Conservation (phyloP, 2,797 vertebrate species). For the Brotogeris chrysoptera region DNA sequence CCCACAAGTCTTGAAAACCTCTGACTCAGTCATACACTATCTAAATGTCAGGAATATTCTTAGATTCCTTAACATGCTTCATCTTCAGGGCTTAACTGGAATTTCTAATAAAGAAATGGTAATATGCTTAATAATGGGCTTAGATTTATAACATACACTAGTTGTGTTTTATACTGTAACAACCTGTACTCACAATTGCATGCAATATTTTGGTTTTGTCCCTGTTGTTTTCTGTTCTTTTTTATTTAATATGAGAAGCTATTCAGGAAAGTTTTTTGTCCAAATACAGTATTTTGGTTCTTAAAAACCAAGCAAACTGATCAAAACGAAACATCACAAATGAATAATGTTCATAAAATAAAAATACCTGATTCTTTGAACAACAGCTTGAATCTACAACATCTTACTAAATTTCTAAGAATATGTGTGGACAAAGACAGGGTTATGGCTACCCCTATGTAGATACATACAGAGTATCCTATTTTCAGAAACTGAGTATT, state of each 20-base stretch:
- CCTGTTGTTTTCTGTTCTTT: not conserved
- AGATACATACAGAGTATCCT: not conserved
- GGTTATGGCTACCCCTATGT: not conserved
- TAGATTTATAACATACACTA: not conserved
- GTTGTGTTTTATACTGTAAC: not conserved
- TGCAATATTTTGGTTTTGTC: not conserved
- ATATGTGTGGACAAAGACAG: not conserved
- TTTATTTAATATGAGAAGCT: not conserved
- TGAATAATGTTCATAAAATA: not conserved
- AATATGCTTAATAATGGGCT: not conserved
- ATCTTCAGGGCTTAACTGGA: not conserved
- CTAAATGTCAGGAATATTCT: not conserved
- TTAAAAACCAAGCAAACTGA: not conserved
- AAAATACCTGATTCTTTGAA: not conserved
- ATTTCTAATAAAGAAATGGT: not conserved
- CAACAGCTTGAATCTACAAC: not conserved
- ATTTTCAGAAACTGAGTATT: not conserved
- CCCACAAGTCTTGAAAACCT: not conserved
- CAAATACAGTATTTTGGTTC: not conserved
- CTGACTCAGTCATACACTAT: not conserved
- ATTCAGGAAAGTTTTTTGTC: not conserved
- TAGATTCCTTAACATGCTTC: not conserved
- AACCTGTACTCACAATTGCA: not conserved
- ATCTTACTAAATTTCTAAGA: not conserved
- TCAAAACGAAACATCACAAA: not conserved